phyloP scores from a whole-genome alignment of 2,888 invertebrate species.

The Hypomecis punctinalis region DNA sequence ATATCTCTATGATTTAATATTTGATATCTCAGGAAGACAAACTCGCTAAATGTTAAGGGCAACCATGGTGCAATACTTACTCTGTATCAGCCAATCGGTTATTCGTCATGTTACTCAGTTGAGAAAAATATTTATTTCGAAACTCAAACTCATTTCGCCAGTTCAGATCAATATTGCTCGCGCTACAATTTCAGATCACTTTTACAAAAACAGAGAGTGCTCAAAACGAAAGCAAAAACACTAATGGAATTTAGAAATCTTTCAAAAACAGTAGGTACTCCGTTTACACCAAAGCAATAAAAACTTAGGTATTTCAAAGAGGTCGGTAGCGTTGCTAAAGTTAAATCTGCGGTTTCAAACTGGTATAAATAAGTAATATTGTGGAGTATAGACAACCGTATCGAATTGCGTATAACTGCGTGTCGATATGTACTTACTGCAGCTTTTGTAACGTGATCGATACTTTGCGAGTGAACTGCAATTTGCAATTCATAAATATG shows the following conservation, averaged over 20 bases:
- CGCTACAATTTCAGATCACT: background rate
- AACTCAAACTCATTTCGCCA: no score
- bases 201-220: background rate
- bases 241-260: background rate
- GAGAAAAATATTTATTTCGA: no score
- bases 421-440: conserved; percentile 35
- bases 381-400: conserved; percentile 25
- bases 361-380: conserved; percentile 10
- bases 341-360: conserved; percentile 21
- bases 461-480: conserved; percentile 34
- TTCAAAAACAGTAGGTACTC: background rate
- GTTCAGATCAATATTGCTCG: background rate
- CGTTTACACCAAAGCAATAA: background rate
- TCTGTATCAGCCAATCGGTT: no score
- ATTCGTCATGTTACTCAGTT: no score
- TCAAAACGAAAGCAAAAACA: background rate
- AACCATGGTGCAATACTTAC: no score
- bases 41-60: no score
- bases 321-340: conserved; percentile 11
- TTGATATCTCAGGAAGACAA: no score
- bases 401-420: conserved; percentile 42
- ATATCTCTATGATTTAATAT: no score
- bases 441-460: conserved; percentile 42
- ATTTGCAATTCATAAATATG: conserved; percentile 33
- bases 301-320: conserved; percentile 8